Evolutionary conservation across 2,888 invertebrate genomes (phyloP).

Genomic region (Aromia moschata): DNA sequence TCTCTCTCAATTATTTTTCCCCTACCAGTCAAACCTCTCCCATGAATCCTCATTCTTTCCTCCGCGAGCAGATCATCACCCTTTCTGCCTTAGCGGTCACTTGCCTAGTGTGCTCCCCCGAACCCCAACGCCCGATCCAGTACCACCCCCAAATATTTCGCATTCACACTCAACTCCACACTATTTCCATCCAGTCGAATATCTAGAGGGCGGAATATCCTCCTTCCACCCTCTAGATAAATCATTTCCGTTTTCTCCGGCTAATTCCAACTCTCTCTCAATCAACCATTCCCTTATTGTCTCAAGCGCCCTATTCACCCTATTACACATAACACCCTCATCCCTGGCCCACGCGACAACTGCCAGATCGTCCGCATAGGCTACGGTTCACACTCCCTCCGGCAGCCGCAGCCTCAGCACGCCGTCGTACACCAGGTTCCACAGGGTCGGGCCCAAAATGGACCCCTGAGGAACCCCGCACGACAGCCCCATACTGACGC

Average conservation of each 20-base stretch:
- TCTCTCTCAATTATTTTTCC: neutral
- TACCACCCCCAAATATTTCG: neutral
- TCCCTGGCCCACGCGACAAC: neutral
- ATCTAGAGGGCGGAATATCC: no score
- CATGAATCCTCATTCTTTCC: neutral
- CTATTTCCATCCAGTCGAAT: no score
- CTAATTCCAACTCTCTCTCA: neutral
- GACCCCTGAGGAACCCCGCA: conserved; percentile 3
- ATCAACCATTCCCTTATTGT: no score
- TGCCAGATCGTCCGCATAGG: neutral
- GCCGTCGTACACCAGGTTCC: conserved; percentile 1
- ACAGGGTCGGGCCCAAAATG: neutral
- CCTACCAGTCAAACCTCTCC: neutral
- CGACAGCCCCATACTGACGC: neutral
- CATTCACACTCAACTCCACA: neutral
- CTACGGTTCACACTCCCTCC: neutral
- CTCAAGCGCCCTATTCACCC: no score
- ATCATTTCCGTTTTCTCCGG: neutral
- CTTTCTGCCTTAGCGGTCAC: no score
- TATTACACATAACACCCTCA: neutral
- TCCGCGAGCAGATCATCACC: neutral
- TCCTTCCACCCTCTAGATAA: neutral
- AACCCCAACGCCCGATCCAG: neutral
- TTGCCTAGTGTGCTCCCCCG: no score
- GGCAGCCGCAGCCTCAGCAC: neutral